phyloP scores from a whole-genome alignment of 2,797 vertebrate species.

The Argyrosomus regius region DNA sequence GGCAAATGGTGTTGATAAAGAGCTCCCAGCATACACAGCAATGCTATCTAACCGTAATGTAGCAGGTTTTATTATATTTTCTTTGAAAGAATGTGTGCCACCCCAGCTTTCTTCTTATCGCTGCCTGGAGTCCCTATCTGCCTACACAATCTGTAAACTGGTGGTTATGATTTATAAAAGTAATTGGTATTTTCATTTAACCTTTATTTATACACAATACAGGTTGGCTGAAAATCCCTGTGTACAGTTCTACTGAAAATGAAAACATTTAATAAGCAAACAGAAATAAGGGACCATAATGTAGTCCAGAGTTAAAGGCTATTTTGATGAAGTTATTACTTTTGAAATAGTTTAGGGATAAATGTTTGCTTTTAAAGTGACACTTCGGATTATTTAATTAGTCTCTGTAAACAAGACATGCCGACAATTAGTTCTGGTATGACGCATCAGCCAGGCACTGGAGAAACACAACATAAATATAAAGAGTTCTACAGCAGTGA shows the following conservation, averaged over 20 bases:
- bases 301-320: background rate
- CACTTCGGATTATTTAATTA: background rate
- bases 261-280: background rate
- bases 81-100: background rate
- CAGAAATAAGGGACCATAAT: background rate
- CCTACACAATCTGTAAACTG: constrained; percentile 3
- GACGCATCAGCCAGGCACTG: background rate
- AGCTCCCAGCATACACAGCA: background rate
- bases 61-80: background rate
- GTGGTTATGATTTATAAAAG: constrained; percentile 4
- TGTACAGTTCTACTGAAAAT: background rate
- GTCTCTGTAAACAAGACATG: constrained; percentile 5
- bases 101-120: background rate
- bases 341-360: background rate
- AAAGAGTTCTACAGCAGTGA: constrained; percentile 7
- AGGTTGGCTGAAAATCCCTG: background rate
- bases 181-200: background rate
- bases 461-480: background rate
- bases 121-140: background rate
- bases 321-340: background rate
- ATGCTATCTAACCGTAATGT: background rate
- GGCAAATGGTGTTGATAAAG: background rate
- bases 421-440: background rate
- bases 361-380: background rate
- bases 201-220: background rate